Evolutionary conservation across 1,140 invertebrate genomes (phyloP).

Genomic region (Sipha flava): DNA sequence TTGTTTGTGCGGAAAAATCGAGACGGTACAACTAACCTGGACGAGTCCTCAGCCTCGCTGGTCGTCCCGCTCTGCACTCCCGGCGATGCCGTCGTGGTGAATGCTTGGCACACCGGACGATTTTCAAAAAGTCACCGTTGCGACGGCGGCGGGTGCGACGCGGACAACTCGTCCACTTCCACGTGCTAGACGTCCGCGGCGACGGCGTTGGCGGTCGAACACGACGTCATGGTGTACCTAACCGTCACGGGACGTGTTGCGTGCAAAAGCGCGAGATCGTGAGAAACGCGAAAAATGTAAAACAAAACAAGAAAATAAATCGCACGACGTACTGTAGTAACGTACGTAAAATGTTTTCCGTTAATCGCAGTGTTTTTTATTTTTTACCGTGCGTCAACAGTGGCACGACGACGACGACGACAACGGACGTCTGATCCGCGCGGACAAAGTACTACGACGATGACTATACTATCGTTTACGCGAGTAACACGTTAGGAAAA

Average conservation of each 20-base stretch:
- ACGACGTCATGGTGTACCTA: too few relatives aligned
- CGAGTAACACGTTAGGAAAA: too few relatives aligned
- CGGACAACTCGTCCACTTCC: neutral
- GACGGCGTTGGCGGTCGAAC: neutral
- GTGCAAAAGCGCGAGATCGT: too few relatives aligned
- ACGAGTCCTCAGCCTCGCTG: conserved; percentile 32
- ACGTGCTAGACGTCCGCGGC: neutral
- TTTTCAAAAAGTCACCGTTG: neutral
- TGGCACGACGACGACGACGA: too few relatives aligned
- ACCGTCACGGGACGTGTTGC: too few relatives aligned
- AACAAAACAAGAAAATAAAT: too few relatives aligned
- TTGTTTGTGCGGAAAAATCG: too few relatives aligned
- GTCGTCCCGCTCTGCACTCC: conserved; percentile 29
- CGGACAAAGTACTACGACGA: too few relatives aligned
- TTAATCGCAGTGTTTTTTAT: neutral
- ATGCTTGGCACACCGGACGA: neutral
- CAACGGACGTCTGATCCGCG: too few relatives aligned
- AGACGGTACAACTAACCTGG: conserved; percentile 25
- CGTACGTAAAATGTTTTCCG: neutral
- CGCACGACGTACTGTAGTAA: neutral
- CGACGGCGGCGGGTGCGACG: neutral
- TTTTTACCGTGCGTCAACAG: too few relatives aligned
- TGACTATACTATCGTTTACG: too few relatives aligned
- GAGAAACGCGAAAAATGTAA: too few relatives aligned
- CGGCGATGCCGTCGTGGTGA: conserved; percentile 31